These are phyloP conservation scores for Aethes cnicana DNA, from an alignment of 2,888 invertebrate genomes.

Conservation along the genomic window DNA sequence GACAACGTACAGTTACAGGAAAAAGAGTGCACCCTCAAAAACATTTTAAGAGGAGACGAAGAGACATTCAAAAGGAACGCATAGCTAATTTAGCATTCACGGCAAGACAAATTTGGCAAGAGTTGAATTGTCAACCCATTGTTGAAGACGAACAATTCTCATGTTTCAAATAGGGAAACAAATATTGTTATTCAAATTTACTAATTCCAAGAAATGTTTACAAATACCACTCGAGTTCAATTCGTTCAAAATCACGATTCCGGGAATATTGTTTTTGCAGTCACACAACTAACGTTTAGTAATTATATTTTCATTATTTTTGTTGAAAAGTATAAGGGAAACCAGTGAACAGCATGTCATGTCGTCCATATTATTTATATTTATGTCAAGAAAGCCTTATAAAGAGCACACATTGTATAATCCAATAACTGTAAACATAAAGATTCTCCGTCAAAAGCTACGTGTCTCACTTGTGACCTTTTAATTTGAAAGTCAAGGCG, in stretches of 20 bases:
- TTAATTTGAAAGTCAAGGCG: conserved; percentile 27
- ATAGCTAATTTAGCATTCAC: conserved; percentile 17
- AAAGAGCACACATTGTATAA: conserved; percentile 13
- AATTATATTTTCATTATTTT: not conserved
- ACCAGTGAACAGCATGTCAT: not conserved
- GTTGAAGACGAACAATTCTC: conserved; percentile 18
- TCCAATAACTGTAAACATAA: conserved; percentile 23
- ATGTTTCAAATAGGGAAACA: conserved; percentile 14
- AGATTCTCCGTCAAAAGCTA: conserved; percentile 5
- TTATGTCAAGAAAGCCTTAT: conserved; percentile 1
- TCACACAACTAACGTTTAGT: no score
- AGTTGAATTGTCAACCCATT: conserved; percentile 13
- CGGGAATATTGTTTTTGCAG: conserved; percentile 1
- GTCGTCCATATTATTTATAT: no score
- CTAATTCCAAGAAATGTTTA: conserved; percentile 27
- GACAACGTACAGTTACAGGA: conserved; percentile 17
- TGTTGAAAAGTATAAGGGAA: not conserved
- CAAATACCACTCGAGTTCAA: conserved; percentile 17
- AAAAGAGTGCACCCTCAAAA: conserved; percentile 6
- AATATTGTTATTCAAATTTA: conserved; percentile 22
- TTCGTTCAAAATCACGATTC: conserved; percentile 18
- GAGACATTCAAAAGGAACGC: conserved; percentile 4
- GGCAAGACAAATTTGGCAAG: conserved; percentile 2
- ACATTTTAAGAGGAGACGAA: conserved; percentile 14
- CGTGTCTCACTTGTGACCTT: conserved; percentile 22